phyloP scores from a whole-genome alignment of 2,888 invertebrate species.

The Schizotus pectinicornis region DNA sequence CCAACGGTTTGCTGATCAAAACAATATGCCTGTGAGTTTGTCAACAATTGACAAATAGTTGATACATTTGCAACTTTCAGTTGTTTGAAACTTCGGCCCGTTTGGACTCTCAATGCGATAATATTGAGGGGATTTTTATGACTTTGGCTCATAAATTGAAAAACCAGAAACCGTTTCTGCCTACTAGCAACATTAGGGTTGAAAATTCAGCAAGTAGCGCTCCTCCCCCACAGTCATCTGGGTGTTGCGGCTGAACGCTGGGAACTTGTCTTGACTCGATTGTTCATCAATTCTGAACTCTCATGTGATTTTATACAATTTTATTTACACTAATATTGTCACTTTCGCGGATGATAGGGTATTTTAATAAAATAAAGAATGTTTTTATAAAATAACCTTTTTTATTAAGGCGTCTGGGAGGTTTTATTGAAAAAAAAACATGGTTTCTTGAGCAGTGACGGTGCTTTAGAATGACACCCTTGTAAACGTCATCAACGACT shows the following conservation, averaged over 20 bases:
- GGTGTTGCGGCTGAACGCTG: constrained; percentile 7
- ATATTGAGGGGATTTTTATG: constrained; percentile 82
- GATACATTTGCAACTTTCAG: constrained; percentile 49
- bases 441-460: no score
- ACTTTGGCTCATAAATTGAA: constrained; percentile 81
- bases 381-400: no score
- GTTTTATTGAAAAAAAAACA: no score
- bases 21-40: constrained; percentile 71
- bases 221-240: neutral
- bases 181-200: constrained; percentile 17
- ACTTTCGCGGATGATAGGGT: no score
- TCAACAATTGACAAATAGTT: constrained; percentile 1
- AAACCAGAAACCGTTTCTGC: constrained; percentile 63
- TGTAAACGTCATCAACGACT: no score
- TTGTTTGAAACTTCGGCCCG: constrained; percentile 84
- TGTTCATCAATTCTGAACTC: no score
- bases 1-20: constrained; percentile 74
- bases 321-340: no score
- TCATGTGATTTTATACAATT: no score
- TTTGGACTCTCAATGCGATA: constrained; percentile 74
- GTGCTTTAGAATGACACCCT: no score
- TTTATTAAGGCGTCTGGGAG: no score
- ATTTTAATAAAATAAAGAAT: no score
- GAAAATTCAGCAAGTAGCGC: neutral
- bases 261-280: neutral